phyloP scores from a whole-genome alignment of 2,888 invertebrate genomes.

The Pollenia labialis region DNA sequence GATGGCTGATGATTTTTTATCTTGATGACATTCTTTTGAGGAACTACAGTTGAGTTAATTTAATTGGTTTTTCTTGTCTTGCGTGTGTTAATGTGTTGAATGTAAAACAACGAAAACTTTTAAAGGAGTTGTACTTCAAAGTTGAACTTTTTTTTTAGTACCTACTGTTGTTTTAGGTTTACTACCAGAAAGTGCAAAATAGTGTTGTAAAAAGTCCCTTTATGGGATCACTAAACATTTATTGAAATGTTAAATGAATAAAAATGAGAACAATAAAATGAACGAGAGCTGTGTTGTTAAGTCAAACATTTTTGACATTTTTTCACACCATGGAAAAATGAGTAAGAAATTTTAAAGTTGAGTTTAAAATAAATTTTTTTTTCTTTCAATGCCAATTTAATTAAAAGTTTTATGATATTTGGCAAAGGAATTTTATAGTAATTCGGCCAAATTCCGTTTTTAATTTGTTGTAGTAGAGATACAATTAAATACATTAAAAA shows the following conservation, averaged over 20 bases:
- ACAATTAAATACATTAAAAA: no score
- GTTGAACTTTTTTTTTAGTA: constrained; percentile 6
- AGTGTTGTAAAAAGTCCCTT: constrained; percentile 57
- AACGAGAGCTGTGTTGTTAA: constrained; percentile 55
- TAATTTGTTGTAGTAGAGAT: no score
- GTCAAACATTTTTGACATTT: constrained; percentile 47
- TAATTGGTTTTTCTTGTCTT: constrained; percentile 83
- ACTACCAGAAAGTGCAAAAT: constrained; percentile 57
- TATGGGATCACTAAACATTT: constrained; percentile 53
- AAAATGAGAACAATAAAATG: constrained; percentile 21
- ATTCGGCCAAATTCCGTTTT: no score
- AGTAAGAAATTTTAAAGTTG: neutral
- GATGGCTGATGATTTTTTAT: constrained; percentile 55
- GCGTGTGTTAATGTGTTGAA: constrained; percentile 67
- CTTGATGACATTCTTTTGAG: constrained; percentile 81
- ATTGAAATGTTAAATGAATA: constrained; percentile 39
- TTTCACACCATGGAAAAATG: constrained; percentile 39
- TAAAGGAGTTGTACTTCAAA: constrained; percentile 4
- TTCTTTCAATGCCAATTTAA: no score
- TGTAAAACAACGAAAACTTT: constrained; percentile 45
- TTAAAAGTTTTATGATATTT: neutral
- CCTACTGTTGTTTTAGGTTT: neutral
- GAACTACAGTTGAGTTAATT: constrained; percentile 83
- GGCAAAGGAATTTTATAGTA: neutral
- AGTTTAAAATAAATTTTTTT: neutral